These are phyloP conservation scores for Sternotherus odoratus DNA, from an alignment of 2,797 vertebrate genomes.

Conservation along the genomic window DNA sequence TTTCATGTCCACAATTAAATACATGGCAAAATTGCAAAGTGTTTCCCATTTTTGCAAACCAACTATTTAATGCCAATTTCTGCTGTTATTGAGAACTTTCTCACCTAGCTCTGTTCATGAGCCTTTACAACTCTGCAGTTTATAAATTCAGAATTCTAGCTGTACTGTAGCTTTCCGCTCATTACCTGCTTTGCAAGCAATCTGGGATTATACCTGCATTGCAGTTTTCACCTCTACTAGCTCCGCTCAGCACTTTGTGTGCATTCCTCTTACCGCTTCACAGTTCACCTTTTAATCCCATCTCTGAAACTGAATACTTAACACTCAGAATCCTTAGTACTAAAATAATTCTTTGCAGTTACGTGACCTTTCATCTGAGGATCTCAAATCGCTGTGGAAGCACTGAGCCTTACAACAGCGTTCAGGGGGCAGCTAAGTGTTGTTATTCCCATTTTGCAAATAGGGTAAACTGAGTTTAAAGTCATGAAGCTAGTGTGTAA, in stretches of 20 bases:
- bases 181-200: background rate
- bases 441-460: background rate
- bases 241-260: background rate
- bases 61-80: background rate
- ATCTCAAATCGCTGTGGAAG: background rate
- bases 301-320: background rate
- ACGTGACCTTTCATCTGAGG: background rate
- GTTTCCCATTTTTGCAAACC: background rate
- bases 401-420: background rate
- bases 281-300: background rate
- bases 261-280: background rate
- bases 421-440: background rate
- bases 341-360: background rate
- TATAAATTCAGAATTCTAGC: background rate
- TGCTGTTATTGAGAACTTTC: background rate
- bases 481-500: background rate
- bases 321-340: background rate
- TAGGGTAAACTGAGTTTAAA: background rate
- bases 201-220: conserved; percentile 1
- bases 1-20: background rate
- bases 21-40: background rate
- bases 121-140: background rate
- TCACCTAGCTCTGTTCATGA: background rate
- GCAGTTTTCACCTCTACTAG: conserved; percentile 8
- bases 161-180: background rate